Conservation (phyloP, 2,113 vertebrate species). For the Mormyrus iriodes region DNA sequence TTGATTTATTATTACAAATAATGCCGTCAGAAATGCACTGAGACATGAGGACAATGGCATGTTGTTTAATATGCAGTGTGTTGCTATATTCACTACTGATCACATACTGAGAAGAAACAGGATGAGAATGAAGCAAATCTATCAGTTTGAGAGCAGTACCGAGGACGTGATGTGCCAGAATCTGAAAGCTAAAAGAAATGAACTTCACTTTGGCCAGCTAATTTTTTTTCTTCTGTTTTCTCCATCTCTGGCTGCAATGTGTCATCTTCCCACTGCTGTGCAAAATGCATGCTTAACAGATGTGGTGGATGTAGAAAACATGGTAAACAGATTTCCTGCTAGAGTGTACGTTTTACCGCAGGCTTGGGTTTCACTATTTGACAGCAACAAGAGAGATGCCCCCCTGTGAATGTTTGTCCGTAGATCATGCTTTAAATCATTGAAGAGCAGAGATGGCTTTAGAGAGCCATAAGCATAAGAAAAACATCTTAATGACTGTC, state of each 20-base stretch:
- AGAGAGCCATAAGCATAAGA: not conserved
- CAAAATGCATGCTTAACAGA: not conserved
- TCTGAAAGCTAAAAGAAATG: not conserved
- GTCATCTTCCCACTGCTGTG: not conserved
- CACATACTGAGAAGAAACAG: not conserved
- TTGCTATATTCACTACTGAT: not conserved
- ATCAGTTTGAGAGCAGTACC: not conserved
- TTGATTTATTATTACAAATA: not conserved
- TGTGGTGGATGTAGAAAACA: not conserved
- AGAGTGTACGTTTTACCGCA: not conserved
- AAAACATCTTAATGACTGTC: not conserved
- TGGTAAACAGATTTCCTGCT: not conserved
- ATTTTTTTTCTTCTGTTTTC: not conserved
- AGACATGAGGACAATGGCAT: not conserved
- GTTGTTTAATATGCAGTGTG: not conserved
- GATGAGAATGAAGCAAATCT: not conserved
- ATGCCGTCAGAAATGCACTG: not conserved
- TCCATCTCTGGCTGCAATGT: not conserved
- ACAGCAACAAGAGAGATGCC: not conserved
- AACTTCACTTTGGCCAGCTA: not conserved
- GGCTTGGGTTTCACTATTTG: not conserved
- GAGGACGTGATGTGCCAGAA: not conserved
- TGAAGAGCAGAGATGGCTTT: not conserved
- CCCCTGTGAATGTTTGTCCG: not conserved
- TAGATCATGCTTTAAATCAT: not conserved